Evolutionary conservation across 2,888 invertebrate species (phyloP), one percentile per base, ranked within the genome.

Genomic region (Drosophila ochracea): DNA sequence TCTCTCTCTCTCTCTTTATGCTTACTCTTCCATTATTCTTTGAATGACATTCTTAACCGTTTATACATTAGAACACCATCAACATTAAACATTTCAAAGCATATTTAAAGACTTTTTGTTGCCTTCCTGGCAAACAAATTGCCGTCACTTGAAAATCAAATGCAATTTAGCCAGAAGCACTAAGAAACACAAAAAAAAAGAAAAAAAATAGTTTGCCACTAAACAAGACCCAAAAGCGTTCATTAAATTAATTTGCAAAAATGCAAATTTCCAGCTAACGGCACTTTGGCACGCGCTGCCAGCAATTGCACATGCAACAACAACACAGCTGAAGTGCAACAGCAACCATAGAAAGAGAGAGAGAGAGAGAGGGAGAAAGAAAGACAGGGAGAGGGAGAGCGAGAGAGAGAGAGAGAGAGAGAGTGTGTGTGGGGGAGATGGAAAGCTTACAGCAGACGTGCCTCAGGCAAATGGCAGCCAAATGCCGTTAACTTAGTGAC

Each of bases 401-500:
- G 10, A 41, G 31, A 28, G 54, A 21, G 33, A 25, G 25, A 25
- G 25, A 25, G 55, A 21, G 19, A 11, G 13, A n/a, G 57, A 16
- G 50, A 41, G 64, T 10, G 60, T 13, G 58, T 13, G 43, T 53
- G 58, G n/a, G 63, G 13, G 35, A 55, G 59, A 59, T 71, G 62
- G 64, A 66, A 41, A 70, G 74, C 49, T 80, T 66, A 66, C 49
- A 63, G 69, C 60, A 53, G 66, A 68, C 76, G 73, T 88, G 78
- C 57, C 21, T 41, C 72, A 80, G 80, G 78, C 74, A 76, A 83
- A 86, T 81, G 89, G 90, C 89, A 78, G 84, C 61, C 78, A 86
- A 90, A 83, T 83, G 83, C 79, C 81, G 74, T 81, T 84, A 91
- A 84, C 91, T 92, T 91, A 92, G 90, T 92, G 92, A 92, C 92